Evolutionary conservation across 2,888 invertebrate genomes (phyloP).

Genomic region (Agriopis marginaria): DNA sequence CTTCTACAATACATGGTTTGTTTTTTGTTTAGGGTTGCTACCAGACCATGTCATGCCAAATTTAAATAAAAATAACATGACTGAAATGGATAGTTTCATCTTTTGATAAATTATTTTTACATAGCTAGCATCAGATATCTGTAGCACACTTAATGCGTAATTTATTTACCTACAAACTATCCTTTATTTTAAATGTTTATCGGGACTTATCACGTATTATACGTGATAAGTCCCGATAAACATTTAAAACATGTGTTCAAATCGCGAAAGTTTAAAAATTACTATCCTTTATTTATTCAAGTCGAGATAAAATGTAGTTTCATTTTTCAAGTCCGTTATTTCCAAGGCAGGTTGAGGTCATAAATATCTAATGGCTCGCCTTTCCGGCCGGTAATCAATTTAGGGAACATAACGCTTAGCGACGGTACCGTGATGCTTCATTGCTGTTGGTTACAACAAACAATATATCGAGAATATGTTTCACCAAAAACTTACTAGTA

Average conservation of each 20-base stretch:
- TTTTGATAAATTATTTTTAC: background rate
- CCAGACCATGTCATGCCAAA: background rate
- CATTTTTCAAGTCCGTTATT: conserved; percentile 9
- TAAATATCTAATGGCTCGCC: conserved; percentile 29
- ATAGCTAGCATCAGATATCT: too few relatives aligned
- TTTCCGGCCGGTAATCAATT: conserved; percentile 26
- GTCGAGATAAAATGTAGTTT: conserved; percentile 6
- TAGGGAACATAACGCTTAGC: conserved; percentile 19
- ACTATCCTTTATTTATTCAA: conserved; percentile 11
- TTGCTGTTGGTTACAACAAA: conserved; percentile 14
- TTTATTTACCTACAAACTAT: conserved; percentile 11
- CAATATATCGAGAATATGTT: conserved; percentile 3
- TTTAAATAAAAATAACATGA: background rate
- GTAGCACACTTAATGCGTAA: background rate
- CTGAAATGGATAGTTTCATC: background rate
- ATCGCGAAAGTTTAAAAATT: too few relatives aligned
- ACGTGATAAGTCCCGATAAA: too few relatives aligned
- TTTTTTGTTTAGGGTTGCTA: conserved; percentile 8
- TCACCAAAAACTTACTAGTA: conserved; percentile 11
- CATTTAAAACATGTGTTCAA: too few relatives aligned
- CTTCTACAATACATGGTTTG: conserved; percentile 15
- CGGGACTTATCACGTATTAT: too few relatives aligned
- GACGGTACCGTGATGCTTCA: conserved; percentile 21
- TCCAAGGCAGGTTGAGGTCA: conserved; percentile 11
- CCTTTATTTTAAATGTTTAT: too few relatives aligned